Base-by-base conservation (phyloP, 1,140 invertebrate species). In the Sycophaga agraensis region DNA sequence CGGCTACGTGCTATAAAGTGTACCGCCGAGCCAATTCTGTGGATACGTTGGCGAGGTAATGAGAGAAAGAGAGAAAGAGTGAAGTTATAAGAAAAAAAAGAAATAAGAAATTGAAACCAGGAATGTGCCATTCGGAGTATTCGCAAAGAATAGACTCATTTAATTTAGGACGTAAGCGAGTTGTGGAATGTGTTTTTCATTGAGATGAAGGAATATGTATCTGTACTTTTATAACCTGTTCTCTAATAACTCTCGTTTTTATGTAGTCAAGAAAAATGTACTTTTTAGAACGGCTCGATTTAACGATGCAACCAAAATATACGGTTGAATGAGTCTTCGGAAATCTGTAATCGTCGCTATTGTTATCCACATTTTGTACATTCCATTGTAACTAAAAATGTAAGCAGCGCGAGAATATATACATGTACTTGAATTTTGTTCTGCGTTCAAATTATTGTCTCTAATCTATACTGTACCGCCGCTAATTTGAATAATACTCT, bases 101-200 rank as follows among this genome's bases (percentile, higher is more conserved):
- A 37, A 51, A 51, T n/a, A 16, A 17, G 35, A n/a, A 39, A 46
- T 54, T 26, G 43, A 16, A 51, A 56, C 37, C 60, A 56, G 60
- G 53, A 57, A 63, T 50, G 60, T 63, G 60, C 60, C 60, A 63
- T 63, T 63, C 19, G 53, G 46, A 57, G 34, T 49, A 55, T 63
- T 63, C 28, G 26, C 31, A 51, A 56, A n/a, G 40, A 57, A 43
- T 63, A 61, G 59, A 61, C 51, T 61, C 51, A 35, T 24, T 58
- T 55, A 40, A 49, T 24, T 49, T 49, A 58, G 34, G 1, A 14
- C 37, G 22, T 51, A 43, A 43, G 49, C 39, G 17, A 59, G 14
- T 51, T 59, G 24, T 8, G 17, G n/a, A 14, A 49, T 45, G 12
- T 54, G 54, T 54, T 54, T 48, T 54, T 61, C 59, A 54, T 61